These are phyloP conservation scores for Ptiloglossa arizonensis DNA, from an alignment of 1,140 invertebrate species.

Conservation along the genomic window DNA sequence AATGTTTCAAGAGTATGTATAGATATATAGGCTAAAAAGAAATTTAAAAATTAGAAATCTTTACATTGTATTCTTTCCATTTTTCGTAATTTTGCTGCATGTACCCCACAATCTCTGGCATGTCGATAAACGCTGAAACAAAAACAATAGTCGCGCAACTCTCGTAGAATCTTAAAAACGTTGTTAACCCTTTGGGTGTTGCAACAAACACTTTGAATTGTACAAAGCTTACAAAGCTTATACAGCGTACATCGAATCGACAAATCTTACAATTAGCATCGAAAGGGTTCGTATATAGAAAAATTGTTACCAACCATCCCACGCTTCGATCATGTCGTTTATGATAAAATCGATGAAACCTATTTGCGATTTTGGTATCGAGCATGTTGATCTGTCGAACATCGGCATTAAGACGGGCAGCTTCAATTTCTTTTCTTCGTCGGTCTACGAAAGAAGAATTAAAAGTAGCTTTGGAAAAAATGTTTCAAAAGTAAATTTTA, in stretches of 20 bases:
- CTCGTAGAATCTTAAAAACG: neutral
- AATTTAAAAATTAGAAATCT: constrained; percentile 5
- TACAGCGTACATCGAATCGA: too few relatives aligned
- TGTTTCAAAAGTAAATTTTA: constrained; percentile 66
- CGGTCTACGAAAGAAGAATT: constrained; percentile 86
- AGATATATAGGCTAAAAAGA: too few relatives aligned
- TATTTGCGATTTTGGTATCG: constrained; percentile 97
- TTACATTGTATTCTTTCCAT: constrained; percentile 89
- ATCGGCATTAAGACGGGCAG: constrained; percentile 98
- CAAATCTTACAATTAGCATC: too few relatives aligned
- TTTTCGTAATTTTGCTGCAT: constrained; percentile 93
- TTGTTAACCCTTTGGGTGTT: too few relatives aligned
- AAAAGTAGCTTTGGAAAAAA: neutral
- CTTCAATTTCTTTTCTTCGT: constrained; percentile 93
- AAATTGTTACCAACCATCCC: constrained; percentile 88
- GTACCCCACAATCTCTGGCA: constrained; percentile 93
- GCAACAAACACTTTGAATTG: too few relatives aligned
- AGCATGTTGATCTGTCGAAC: constrained; percentile 95
- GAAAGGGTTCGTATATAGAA: neutral
- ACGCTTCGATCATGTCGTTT: constrained; percentile 97
- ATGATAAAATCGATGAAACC: constrained; percentile 98
- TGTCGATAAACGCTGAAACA: constrained; percentile 93
- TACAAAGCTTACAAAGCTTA: too few relatives aligned
- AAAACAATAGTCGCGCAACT: constrained; percentile 37
- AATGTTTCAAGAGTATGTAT: neutral